Evolutionary conservation across 2,888 invertebrate genomes (phyloP).

Genomic region (Pasiphila rectangulata): DNA sequence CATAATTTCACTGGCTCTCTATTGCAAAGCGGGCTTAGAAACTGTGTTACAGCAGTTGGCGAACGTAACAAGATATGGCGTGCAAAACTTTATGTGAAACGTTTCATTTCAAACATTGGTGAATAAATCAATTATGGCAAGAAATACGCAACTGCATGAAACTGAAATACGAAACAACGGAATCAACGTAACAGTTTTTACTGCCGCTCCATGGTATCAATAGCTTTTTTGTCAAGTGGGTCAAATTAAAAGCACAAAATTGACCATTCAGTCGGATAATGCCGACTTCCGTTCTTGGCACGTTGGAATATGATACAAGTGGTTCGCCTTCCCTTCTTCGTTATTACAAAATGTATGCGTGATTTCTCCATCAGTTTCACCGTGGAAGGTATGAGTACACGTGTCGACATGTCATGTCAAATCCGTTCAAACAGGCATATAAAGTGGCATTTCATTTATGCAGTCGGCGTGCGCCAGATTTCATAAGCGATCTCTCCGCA

Average conservation of each 20-base stretch:
- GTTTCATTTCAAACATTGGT: conserved; percentile 9
- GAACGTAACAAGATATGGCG: conserved; percentile 28
- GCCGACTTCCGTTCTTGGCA: neutral
- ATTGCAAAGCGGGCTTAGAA: conserved; percentile 42
- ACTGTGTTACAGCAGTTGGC: conserved; percentile 37
- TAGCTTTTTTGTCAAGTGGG: neutral
- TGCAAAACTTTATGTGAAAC: conserved; percentile 21
- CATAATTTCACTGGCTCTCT: conserved; percentile 54
- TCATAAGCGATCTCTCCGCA: conserved; percentile 80
- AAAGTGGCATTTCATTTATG: conserved; percentile 68
- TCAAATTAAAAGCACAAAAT: neutral
- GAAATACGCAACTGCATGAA: neutral
- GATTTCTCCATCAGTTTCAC: conserved; percentile 28
- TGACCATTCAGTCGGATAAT: neutral
- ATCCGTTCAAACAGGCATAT: conserved; percentile 54
- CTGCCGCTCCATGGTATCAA: neutral
- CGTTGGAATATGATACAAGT: conserved; percentile 5
- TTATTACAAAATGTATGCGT: conserved; percentile 26
- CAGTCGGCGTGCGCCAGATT: conserved; percentile 76
- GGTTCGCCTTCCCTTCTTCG: conserved; percentile 20
- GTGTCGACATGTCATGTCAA: conserved; percentile 39
- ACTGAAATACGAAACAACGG: neutral
- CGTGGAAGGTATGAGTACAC: conserved; percentile 27
- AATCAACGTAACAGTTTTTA: neutral
- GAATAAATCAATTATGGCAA: conserved; percentile 8